Conservation (phyloP, 2,888 invertebrate genomes). For the Leptopilina drosophilae region DNA sequence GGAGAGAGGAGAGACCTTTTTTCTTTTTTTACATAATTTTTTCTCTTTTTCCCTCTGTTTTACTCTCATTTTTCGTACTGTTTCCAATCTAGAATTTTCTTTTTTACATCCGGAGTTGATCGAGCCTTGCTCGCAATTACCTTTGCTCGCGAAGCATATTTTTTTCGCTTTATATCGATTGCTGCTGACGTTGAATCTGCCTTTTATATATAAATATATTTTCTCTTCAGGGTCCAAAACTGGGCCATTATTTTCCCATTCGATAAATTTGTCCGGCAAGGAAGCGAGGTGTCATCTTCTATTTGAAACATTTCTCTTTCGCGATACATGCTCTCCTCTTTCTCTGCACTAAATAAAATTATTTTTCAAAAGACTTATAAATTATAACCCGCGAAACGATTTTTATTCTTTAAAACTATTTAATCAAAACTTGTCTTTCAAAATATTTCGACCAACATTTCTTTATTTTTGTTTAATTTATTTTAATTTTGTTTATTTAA, state of each 20-base stretch:
- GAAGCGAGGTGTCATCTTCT: slow-evolving; percentile 57
- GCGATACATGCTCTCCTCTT: background rate
- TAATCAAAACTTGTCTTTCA: too few relatives aligned
- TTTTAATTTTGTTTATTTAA: background rate
- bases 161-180: slow-evolving; percentile 62
- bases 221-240: slow-evolving; percentile 43
- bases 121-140: slow-evolving; percentile 67
- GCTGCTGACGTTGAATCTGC: slow-evolving; percentile 58
- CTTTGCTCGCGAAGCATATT: slow-evolving; percentile 58
- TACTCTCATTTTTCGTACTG: slow-evolving; percentile 36
- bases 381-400: too few relatives aligned
- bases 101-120: slow-evolving; percentile 45
- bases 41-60: slow-evolving; percentile 29
- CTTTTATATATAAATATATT: slow-evolving; percentile 19
- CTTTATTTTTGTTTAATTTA: too few relatives aligned
- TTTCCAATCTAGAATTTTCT: slow-evolving; percentile 49
- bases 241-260: slow-evolving; percentile 62
- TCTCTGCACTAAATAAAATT: too few relatives aligned
- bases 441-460: too few relatives aligned
- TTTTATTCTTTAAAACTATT: too few relatives aligned
- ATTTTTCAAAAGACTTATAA: too few relatives aligned
- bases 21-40: too few relatives aligned
- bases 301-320: slow-evolving; percentile 24
- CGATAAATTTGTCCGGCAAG: slow-evolving; percentile 63
- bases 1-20: too few relatives aligned